Evolutionary conservation across 2,888 invertebrate genomes (phyloP).

Genomic region (Eupeodes latifasciatus): DNA sequence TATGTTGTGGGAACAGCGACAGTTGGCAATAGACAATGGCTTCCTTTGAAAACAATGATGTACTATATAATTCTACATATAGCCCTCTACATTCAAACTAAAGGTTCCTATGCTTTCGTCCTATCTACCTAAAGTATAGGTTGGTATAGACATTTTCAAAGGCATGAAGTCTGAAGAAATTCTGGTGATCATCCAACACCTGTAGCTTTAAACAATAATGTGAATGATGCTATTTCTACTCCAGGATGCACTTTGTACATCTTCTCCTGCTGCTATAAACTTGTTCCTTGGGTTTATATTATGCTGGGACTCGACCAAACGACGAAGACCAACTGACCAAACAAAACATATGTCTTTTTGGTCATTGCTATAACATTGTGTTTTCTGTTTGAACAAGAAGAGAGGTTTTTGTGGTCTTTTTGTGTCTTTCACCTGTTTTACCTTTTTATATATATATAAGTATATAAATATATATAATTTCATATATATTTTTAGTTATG

Average conservation of each 20-base stretch:
- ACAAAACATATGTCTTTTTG: constrained; percentile 63
- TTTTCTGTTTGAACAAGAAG: constrained; percentile 14
- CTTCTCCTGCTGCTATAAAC: background rate
- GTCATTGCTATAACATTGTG: constrained; percentile 35
- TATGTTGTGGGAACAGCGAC: background rate
- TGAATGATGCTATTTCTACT: constrained; percentile 35
- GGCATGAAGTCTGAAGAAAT: constrained; percentile 16
- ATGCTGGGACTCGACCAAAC: constrained; percentile 18
- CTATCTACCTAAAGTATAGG: background rate
- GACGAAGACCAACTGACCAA: constrained; percentile 48
- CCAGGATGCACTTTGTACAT: background rate
- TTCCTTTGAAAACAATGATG: background rate
- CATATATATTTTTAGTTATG: too few relatives aligned
- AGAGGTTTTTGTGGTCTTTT: constrained; percentile 18
- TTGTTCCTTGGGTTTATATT: constrained; percentile 39
- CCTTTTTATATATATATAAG: background rate
- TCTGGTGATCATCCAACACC: constrained; percentile 61
- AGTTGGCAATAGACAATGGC: background rate
- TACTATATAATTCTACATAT: background rate
- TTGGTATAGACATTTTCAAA: background rate
- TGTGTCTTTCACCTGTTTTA: constrained; percentile 41
- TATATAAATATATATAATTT: too few relatives aligned
- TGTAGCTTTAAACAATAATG: constrained; percentile 46
- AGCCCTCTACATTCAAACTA: background rate
- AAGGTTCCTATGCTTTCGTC: too few relatives aligned